A percentile compares a stretch with the other conserved stretches of the same genome.
phyloP scores from a whole-genome alignment of 1,140 invertebrate species.

The Calliphora vicina region DNA sequence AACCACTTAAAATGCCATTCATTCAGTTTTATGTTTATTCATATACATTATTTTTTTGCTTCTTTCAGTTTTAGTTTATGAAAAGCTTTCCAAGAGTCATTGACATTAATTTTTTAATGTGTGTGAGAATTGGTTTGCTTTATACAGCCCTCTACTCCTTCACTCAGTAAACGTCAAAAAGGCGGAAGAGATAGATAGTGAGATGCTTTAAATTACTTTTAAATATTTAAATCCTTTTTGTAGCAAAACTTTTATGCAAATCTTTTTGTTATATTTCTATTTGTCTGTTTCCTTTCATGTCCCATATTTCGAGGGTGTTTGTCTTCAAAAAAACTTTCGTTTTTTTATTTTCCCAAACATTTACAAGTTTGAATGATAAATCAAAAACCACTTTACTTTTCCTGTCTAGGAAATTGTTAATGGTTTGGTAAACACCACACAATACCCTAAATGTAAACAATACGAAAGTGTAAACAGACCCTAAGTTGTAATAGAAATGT shows the following conservation, averaged over 20 bases:
- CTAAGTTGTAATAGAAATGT: too few species aligned
- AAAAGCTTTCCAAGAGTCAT: neutral
- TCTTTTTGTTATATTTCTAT: too few species aligned
- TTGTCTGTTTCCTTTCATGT: too few species aligned
- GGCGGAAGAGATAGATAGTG: neutral
- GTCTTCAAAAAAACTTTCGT: too few species aligned
- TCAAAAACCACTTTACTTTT: neutral
- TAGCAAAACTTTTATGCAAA: too few species aligned
- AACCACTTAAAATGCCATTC: constrained; percentile 5
- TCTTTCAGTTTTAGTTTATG: neutral
- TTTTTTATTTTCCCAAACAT: too few species aligned
- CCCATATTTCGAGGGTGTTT: too few species aligned
- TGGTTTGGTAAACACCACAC: neutral
- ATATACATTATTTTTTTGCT: neutral
- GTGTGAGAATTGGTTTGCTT: neutral
- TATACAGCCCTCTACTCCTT: too few species aligned
- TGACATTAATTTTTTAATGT: constrained; percentile 4
- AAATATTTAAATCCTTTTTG: neutral
- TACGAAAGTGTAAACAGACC: too few species aligned
- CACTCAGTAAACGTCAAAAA: too few species aligned
- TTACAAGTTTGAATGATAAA: neutral
- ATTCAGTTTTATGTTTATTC: neutral
- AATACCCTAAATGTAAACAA: neutral
- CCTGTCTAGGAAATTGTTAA: constrained; percentile 2
- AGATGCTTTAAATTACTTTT: neutral